Conservation (phyloP, 2,797 vertebrate species). For the Morelia viridis region DNA sequence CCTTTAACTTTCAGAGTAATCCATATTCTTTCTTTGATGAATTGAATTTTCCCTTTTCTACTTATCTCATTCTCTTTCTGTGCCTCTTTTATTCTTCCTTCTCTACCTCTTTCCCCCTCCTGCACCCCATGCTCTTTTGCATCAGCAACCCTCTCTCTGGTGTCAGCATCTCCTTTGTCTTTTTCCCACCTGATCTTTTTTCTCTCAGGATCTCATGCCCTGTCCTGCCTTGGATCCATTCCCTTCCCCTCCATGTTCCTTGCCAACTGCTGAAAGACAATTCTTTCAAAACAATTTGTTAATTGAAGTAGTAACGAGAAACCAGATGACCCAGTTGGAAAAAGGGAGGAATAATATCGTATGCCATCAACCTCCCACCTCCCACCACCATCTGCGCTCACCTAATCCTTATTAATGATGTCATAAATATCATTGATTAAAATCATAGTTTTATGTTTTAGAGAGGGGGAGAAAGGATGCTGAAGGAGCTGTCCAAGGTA, state of each 20-base stretch:
- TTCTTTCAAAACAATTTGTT: slow-evolving; percentile 45
- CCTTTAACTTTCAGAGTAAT: not conserved
- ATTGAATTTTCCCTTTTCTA: not conserved
- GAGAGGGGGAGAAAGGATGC: slow-evolving; percentile 16
- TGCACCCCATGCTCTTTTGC: not conserved
- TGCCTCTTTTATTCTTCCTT: not conserved
- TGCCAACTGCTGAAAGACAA: not conserved
- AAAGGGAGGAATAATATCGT: slow-evolving; percentile 41
- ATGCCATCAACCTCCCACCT: not conserved
- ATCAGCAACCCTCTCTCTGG: not conserved
- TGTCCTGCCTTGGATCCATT: not conserved
- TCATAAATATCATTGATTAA: not conserved
- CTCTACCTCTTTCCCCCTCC: not conserved
- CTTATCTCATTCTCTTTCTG: not conserved
- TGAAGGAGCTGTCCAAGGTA: slow-evolving; percentile 69
- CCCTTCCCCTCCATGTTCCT: not conserved
- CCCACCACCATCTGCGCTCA: not conserved
- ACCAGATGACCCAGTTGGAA: slow-evolving; percentile 50
- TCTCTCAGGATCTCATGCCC: not conserved
- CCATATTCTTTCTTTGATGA: not conserved
- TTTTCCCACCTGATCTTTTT: not conserved
- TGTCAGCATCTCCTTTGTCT: not conserved
- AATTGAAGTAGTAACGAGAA: slow-evolving; percentile 67
- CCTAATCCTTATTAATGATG: slow-evolving; percentile 19
- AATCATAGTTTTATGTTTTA: slow-evolving; percentile 19